Percentiles rank a stretch among this genome's conserved stretches.
phyloP scores from a whole-genome alignment of 2,888 invertebrate genomes.

The Lampropteryx suffumata region DNA sequence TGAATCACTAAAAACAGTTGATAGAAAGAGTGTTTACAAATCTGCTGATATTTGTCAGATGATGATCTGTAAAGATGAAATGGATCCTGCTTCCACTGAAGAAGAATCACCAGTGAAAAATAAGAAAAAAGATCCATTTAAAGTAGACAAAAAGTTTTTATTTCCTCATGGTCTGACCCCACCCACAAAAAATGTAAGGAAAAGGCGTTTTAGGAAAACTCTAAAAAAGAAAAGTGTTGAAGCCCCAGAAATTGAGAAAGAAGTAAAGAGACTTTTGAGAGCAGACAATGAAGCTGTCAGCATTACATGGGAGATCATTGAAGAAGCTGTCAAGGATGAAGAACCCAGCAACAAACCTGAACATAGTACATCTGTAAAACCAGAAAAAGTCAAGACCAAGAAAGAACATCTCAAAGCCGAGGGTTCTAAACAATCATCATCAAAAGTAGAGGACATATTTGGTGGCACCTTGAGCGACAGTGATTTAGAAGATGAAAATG shows the following conservation, averaged over 20 bases:
- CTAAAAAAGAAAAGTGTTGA: constrained; percentile 98
- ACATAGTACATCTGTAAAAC: constrained; percentile 46
- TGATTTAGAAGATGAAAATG: constrained; percentile 89
- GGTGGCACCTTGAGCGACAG: constrained; percentile 96
- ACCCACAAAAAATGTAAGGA: constrained; percentile 97
- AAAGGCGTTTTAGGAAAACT: constrained; percentile 96
- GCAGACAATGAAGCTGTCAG: constrained; percentile 96
- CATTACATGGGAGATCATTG: constrained; percentile 94
- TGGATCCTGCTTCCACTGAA: constrained; percentile 88
- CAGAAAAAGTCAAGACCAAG: constrained; percentile 73
- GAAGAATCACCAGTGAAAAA: constrained; percentile 91
- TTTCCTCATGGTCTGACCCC: constrained; percentile 98
- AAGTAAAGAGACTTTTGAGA: constrained; percentile 95
- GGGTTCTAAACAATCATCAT: constrained; percentile 50
- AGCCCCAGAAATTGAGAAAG: constrained; percentile 98
- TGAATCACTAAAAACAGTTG: constrained; percentile 97
- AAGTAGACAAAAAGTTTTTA: constrained; percentile 94
- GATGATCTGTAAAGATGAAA: constrained; percentile 94
- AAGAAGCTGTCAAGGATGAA: constrained; percentile 90
- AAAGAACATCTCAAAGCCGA: constrained; percentile 56
- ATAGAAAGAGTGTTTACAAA: constrained; percentile 98
- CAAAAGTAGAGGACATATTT: constrained; percentile 89
- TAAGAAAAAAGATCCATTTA: constrained; percentile 92
- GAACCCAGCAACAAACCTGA: constrained; percentile 84
- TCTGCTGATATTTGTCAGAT: constrained; percentile 97